Evolutionary conservation across 2,797 vertebrate genomes (phyloP), one percentile per base, ranked within the genome.

Genomic region (Glossophaga mutica): DNA sequence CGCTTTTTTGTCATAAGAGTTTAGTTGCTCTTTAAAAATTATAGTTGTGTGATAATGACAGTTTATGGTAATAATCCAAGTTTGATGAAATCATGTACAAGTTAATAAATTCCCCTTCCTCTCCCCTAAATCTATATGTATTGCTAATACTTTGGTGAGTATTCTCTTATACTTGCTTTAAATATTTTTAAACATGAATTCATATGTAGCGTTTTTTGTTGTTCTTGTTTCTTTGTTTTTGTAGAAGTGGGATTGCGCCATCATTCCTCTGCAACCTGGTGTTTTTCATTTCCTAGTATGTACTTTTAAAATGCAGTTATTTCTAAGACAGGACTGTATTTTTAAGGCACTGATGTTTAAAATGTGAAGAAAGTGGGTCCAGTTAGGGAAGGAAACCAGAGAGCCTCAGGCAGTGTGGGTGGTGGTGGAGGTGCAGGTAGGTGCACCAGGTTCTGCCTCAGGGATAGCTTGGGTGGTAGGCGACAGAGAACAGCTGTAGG

Each of bases 21-120:
- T 96, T 87, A 48, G 48, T 87, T 94, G 50, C 29, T 84, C 18
- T 91, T 94, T 89, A 46, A 92, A 73, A 92, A 26, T 84, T 62
- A 74, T 7, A 74, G 1, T 37, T 87, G n/a, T 67, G 16, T 93
- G 65, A 78, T 84, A 50, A 91, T 9, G 48, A 85, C n/a, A 48
- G 67, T 71, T 73, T 71, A 50, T 86, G n/a, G 2, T 59, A 86
- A 50, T 19, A 44, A n/a, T 74, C 44, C 82, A 65, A 55, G 37
- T 55, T 81, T 37, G 50, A 44, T 39, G 71, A 85, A 86, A 95
- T 44, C 8, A 37, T 71, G 18, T 26, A 76, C 34, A 87, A 44
- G 24, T 90, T 62, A 92, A 19, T 88, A 68, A 26, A 52, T 73
- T 90, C 79, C n/a, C 46, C 57, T 68, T 55, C 52, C 29, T 44